Evolutionary conservation across 2,113 vertebrate genomes (phyloP), one percentile per base, ranked within the genome.

Genomic region (Lynx canadensis): DNA sequence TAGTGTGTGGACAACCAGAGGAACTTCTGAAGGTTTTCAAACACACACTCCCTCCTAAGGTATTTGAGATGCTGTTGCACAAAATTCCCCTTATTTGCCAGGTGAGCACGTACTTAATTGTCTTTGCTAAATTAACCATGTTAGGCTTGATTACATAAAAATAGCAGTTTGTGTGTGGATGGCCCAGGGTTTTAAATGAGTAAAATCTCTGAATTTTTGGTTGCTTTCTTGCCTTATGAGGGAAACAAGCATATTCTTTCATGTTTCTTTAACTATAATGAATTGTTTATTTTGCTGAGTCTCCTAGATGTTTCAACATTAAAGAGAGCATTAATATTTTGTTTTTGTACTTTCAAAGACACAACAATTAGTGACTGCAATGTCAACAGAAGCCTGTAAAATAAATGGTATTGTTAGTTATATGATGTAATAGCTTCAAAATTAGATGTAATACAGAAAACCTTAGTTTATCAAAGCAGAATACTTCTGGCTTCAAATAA

Each of bases 31-130:
- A 96, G 38, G 95, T 97, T 95, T 97, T 98, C 78, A 93, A 94
- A 91, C 95, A 96, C n/a, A 98, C 95, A 27, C 94, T 98, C 7
- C 98, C 98, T 52, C 97, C 98, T 13, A 82, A 95, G 65, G 96
- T 98, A 73, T 98, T 97, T 97, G 96, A 98, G 93, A 98, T 98
- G 98, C 95, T 98, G 13, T 68, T 98, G 89, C 55, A 68, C 68
- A 97, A 76, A 95, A 95, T 98, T 88, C 98, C 97, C 25, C 80
- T 94, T 31, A 71, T 97, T 50, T 96, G 97, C 84, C 98, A 98
- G 97, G 98, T 98, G 60, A 85, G 97, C 69, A 85, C 0, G 21
- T 73, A 68, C 87, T 91, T 88, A 89, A 91, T 55, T 86, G 86
- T 88, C 81, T 78, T 92, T 85, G 18, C 79, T 63, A 94, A 95